Percentiles rank a stretch among this genome's conserved stretches.
phyloP scores from a whole-genome alignment of 2,797 vertebrate species.

The Sebastes glaucus region DNA sequence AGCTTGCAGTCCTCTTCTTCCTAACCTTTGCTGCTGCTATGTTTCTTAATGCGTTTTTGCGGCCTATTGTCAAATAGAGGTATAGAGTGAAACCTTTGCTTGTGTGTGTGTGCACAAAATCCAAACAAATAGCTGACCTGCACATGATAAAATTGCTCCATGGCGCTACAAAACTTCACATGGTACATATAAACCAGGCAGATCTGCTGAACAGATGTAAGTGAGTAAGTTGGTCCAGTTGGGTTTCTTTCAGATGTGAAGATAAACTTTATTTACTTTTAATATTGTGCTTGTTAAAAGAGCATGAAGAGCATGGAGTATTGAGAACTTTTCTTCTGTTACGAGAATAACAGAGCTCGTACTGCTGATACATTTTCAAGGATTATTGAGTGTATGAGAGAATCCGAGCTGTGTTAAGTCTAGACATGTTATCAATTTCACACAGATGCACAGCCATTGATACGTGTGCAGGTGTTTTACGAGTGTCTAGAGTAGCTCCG shows the following conservation, averaged over 20 bases:
- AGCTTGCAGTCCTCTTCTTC: too few species aligned
- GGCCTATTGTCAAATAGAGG: rapidly evolving
- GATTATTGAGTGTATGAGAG: neutral
- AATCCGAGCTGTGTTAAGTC: neutral
- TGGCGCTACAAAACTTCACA: too few species aligned
- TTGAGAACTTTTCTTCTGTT: neutral
- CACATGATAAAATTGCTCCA: too few species aligned
- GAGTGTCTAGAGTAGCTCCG: neutral
- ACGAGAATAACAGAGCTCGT: neutral
- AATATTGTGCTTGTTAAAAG: neutral
- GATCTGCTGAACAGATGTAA: neutral
- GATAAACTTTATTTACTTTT: too few species aligned
- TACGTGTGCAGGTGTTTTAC: neutral
- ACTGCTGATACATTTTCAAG: neutral
- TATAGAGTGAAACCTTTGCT: too few species aligned
- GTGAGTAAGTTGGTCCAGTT: neutral
- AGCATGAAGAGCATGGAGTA: neutral
- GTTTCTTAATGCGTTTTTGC: too few species aligned
- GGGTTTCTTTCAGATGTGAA: neutral
- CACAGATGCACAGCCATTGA: neutral
- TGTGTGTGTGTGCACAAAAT: too few species aligned
- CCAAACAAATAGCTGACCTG: too few species aligned
- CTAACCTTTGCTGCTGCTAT: too few species aligned
- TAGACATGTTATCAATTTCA: neutral
- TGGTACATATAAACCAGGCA: neutral